These are phyloP conservation scores for Zaprionus gabonicus DNA, from an alignment of 1,140 invertebrate species.

Conservation along the genomic window DNA sequence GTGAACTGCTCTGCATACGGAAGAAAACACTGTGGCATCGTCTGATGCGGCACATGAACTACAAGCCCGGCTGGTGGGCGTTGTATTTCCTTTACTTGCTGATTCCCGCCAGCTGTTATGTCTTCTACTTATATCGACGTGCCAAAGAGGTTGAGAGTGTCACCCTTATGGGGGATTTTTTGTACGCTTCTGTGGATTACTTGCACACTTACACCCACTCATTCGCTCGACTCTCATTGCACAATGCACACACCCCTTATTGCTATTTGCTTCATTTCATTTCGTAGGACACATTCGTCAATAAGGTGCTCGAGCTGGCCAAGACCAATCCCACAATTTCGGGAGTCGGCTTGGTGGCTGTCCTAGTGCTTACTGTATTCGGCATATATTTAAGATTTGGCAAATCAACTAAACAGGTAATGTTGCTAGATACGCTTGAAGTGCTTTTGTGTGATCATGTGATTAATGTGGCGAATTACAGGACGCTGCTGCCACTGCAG, in stretches of 20 bases:
- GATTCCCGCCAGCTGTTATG: constrained; percentile 89
- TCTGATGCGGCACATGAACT: constrained; percentile 89
- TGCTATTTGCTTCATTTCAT: constrained; percentile 46
- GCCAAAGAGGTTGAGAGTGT: constrained; percentile 87
- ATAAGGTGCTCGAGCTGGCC: constrained; percentile 92
- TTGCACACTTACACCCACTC: constrained; percentile 24
- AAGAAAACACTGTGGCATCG: constrained; percentile 90
- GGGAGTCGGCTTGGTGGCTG: constrained; percentile 89
- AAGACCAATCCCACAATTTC: constrained; percentile 96
- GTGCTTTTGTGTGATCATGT: background rate
- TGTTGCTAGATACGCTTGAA: constrained; percentile 34
- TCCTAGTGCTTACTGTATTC: constrained; percentile 89
- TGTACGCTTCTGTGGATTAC: constrained; percentile 12
- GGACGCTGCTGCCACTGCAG: constrained; percentile 49
- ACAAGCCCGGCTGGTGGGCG: constrained; percentile 91
- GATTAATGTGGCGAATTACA: constrained; percentile 4
- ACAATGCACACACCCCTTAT: constrained; percentile 48
- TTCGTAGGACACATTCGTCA: constrained; percentile 91
- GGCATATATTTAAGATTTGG: constrained; percentile 86
- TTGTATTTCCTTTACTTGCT: constrained; percentile 91
- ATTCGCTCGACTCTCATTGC: constrained; percentile 26
- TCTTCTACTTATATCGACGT: constrained; percentile 88
- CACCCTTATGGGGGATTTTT: background rate
- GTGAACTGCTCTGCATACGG: constrained; percentile 20
- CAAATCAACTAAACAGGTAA: constrained; percentile 78